Evolutionary conservation across 2,797 vertebrate species (phyloP).

Genomic region (Okamejei kenojei): DNA sequence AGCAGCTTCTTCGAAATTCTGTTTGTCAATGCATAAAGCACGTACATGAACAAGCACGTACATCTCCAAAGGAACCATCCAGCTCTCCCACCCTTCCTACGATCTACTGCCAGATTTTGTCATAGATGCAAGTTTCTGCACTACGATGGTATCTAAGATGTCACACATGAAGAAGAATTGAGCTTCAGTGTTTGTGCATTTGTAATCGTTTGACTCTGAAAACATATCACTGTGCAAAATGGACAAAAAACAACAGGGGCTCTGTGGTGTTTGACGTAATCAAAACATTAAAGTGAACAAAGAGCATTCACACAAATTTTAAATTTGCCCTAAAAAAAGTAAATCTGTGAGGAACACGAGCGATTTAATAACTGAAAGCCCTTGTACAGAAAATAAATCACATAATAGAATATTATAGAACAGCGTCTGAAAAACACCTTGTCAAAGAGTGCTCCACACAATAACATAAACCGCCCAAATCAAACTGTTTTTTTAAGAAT

Average conservation of each 20-base stretch:
- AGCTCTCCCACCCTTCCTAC: too few species aligned
- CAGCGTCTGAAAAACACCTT: background rate
- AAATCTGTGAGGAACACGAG: background rate
- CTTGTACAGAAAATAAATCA: background rate
- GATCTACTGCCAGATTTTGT: background rate
- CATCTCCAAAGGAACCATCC: too few species aligned
- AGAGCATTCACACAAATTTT: background rate
- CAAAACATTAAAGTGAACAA: background rate
- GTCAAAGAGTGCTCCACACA: background rate
- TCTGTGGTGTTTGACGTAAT: background rate
- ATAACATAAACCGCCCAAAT: background rate
- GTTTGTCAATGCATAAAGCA: too few species aligned
- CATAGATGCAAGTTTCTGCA: background rate
- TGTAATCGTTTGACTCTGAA: background rate
- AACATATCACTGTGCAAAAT: background rate
- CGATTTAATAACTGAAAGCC: background rate
- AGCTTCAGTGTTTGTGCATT: background rate
- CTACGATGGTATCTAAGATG: background rate
- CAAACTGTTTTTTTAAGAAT: too few species aligned
- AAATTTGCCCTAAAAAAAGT: background rate
- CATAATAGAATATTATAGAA: background rate
- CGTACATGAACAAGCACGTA: too few species aligned
- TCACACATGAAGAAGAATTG: background rate
- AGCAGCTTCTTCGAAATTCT: too few species aligned
- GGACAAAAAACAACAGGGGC: background rate